These are phyloP conservation scores for Peromyscus attwateri DNA, from an alignment of 2,797 vertebrate genomes.

Conservation along the genomic window DNA sequence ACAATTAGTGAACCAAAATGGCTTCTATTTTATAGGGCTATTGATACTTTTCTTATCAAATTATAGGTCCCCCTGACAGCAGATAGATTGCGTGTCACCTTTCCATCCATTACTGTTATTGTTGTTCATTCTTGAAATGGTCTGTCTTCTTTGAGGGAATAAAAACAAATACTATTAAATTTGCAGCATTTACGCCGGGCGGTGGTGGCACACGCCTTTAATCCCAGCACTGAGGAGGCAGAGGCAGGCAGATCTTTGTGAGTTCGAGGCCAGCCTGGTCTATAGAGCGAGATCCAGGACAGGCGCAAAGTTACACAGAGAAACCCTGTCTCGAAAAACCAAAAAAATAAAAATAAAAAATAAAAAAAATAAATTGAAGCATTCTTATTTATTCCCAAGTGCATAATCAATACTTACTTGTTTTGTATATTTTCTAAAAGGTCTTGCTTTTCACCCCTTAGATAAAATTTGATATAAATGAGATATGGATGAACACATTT, in stretches of 20 bases:
- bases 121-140: neutral
- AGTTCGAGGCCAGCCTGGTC: no score
- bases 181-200: no score
- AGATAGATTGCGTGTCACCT: neutral
- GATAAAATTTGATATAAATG: neutral
- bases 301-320: no score
- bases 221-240: no score
- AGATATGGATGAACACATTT: neutral
- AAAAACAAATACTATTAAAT: neutral
- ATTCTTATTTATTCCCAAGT: neutral
- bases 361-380: no score
- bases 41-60: neutral
- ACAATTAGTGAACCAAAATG: neutral
- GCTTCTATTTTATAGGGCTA: neutral
- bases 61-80: accelerated
- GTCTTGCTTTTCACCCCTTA: neutral
- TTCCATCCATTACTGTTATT: neutral
- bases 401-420: neutral
- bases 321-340: no score
- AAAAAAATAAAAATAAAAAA: no score
- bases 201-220: no score
- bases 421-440: neutral
- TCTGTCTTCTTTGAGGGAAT: neutral
- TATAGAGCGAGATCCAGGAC: no score
- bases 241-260: no score